Evolutionary conservation across 2,113 vertebrate genomes (phyloP).

Genomic region (Eretmodus cyanostictus): DNA sequence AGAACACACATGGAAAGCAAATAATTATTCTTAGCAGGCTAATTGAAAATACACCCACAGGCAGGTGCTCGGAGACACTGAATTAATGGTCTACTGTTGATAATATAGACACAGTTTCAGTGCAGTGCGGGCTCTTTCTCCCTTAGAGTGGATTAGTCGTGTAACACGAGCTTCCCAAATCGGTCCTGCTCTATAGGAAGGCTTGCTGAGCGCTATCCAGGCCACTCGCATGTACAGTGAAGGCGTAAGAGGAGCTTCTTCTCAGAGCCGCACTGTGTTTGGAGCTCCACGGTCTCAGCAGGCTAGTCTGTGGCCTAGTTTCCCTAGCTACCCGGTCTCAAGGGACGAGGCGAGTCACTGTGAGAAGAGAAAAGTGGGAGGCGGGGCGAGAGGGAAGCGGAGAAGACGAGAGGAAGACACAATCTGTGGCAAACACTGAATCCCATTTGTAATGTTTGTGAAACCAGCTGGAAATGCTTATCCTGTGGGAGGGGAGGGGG

Average conservation of each 20-base stretch:
- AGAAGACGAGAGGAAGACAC: constrained; percentile 4
- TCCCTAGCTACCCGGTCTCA: constrained; percentile 41
- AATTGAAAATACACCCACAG: neutral
- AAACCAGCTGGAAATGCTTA: constrained; percentile 66
- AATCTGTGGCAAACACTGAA: constrained; percentile 24
- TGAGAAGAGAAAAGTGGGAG: constrained; percentile 34
- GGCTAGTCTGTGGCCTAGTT: constrained; percentile 47
- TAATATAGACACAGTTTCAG: neutral
- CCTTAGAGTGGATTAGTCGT: neutral
- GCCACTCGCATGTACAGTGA: neutral
- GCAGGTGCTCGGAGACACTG: neutral
- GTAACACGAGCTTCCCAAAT: neutral
- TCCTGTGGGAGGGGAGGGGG: neutral
- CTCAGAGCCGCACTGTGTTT: neutral
- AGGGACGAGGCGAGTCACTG: constrained; percentile 35
- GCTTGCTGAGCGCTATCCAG: neutral
- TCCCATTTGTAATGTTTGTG: constrained; percentile 56
- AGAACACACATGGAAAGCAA: neutral
- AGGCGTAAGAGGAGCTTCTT: constrained; percentile 2
- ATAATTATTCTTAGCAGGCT: neutral
- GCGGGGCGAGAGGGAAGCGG: neutral
- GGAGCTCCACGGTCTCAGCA: constrained; percentile 14
- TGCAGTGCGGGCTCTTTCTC: neutral
- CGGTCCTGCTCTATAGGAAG: neutral
- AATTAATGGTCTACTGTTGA: neutral